phyloP scores from a whole-genome alignment of 2,113 vertebrate genomes.

The Tringa solitaria region DNA sequence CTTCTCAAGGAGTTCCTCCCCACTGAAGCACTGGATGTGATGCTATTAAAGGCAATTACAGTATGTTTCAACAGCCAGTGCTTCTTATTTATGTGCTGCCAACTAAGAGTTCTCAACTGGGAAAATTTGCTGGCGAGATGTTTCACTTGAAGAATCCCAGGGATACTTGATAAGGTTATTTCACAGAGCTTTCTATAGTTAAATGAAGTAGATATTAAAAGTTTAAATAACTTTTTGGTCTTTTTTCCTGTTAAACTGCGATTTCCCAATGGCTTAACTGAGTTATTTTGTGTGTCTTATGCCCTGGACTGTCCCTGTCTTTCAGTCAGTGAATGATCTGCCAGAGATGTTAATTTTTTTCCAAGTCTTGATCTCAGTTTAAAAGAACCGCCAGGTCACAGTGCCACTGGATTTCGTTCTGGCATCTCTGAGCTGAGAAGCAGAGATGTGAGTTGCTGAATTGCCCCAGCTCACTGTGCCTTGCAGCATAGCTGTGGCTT shows the following conservation, averaged over 20 bases:
- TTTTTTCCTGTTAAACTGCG: neutral
- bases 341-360: neutral
- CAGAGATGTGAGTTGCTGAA: neutral
- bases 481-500: neutral
- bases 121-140: neutral
- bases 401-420: neutral
- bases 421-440: neutral
- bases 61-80: neutral
- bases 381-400: neutral
- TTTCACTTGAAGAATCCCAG: slow-evolving; percentile 10
- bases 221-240: slow-evolving; percentile 22
- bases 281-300: neutral
- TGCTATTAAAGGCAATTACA: neutral
- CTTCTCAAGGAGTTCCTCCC: neutral
- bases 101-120: neutral
- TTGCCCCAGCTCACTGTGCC: neutral
- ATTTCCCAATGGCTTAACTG: neutral
- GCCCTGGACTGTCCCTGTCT: neutral
- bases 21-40: neutral
- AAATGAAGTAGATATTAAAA: neutral
- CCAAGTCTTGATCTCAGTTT: neutral
- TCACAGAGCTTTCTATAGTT: neutral
- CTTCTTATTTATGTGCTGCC: neutral
- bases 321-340: neutral
- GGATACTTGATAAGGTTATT: slow-evolving; percentile 2